Evolutionary conservation across 2,113 vertebrate genomes (phyloP).

Genomic region (Erpornis zantholeuca): DNA sequence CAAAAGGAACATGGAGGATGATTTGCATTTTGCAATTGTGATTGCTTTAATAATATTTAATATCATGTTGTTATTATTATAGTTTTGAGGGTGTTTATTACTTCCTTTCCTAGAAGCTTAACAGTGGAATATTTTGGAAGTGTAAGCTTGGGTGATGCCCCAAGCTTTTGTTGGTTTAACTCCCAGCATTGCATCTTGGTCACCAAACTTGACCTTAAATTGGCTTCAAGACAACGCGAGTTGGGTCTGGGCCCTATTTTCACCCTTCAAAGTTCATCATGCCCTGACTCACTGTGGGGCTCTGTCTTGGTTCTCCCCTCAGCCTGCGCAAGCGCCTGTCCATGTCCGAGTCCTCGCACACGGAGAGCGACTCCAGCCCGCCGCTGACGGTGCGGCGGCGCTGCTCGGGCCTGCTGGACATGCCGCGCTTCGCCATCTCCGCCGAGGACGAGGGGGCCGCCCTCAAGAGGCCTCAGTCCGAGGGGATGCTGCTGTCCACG

Average conservation of each 20-base stretch:
- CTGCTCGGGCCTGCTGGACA: constrained; percentile 90
- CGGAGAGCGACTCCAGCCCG: constrained; percentile 95
- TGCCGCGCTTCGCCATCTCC: constrained; percentile 88
- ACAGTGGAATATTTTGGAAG: neutral
- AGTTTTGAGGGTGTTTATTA: neutral
- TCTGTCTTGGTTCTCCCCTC: neutral
- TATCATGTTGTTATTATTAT: neutral
- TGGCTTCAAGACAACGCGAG: neutral
- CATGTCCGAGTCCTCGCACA: constrained; percentile 94
- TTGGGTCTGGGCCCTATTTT: neutral
- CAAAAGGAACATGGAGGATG: neutral
- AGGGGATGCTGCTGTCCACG: constrained; percentile 67
- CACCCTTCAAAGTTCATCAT: neutral
- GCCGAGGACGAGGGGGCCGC: constrained; percentile 79
- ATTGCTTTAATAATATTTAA: neutral
- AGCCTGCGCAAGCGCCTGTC: constrained; percentile 93
- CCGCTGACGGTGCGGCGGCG: constrained; percentile 88
- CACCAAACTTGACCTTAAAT: too few species aligned
- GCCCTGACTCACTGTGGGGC: neutral
- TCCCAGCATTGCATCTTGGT: neutral
- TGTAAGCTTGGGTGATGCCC: neutral
- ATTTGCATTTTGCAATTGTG: neutral
- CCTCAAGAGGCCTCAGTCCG: constrained; percentile 65
- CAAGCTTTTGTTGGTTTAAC: neutral
- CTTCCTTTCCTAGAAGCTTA: neutral